Base-by-base conservation (phyloP, 1,140 invertebrate genomes). In the Bombus breviceps region DNA sequence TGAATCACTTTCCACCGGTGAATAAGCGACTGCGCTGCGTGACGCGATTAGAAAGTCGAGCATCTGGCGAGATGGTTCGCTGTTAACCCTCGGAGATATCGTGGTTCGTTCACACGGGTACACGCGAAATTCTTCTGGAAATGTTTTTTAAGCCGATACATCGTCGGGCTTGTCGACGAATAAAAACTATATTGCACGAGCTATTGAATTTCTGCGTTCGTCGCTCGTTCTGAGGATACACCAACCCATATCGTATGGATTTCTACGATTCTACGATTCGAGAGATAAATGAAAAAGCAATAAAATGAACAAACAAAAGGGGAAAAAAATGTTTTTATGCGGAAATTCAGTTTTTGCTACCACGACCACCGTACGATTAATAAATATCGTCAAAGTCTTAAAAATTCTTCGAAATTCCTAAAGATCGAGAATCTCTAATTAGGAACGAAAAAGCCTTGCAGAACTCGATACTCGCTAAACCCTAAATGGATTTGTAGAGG, bases 11-110 rank as follows among this genome's bases (percentile, higher is more conserved):
- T 62, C 53, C 37, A 37, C 12, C 59, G 22, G 32, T n/a, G 64
- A 69, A 79, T 69, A 69, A 79, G 32, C 77, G 34, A 18, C 32
- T 12, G 62, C 69, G 18, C 32, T 37, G 37, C 22, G 81, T 64
- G 32, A 62, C 39, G 71, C 62, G 62, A 80, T 80, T 80, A 68
- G 43, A 80, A 80, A 80, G 78, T 34, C 77, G 39, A 66, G 76
- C 28, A 66, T 34, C 22, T 34, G 74, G 12, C n/a, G 47, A 47
- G 47, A 47, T 18, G 15, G 15, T 47, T 47, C 47, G 47, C 47
- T 47, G 47, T 47, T 47, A 47, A 47, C 47, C 15, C 47, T 47
- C 15, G 47, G 47, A 47, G 5, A 47, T 47, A 47, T 47, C 47
- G 47, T 18, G n/a, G 1, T 64, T 32, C 62, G 28, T 28, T 5